Evolutionary conservation across 2,888 invertebrate species (phyloP), one percentile per base, ranked within the genome.

Genomic region (Anagyrus pseudococci): DNA sequence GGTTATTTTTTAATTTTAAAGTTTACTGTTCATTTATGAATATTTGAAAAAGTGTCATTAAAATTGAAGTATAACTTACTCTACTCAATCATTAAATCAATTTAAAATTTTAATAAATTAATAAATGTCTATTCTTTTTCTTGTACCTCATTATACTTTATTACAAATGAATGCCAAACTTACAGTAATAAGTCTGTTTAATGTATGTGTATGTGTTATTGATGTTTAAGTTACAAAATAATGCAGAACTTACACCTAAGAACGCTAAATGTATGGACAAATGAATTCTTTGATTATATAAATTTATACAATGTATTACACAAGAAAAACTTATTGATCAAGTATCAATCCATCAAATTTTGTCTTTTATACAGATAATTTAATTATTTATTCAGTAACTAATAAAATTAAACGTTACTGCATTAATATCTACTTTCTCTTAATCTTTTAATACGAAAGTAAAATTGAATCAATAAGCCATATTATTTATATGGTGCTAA

Each of bases 161-260:
- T 79, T 79, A 75, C 69, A 77, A 77, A 75, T 62, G 48, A 62
- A 66, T 76, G 77, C 73, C 74, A 75, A 77, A 77, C 71, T 79
- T 78, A 78, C 78, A 79, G 74, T 72, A 76, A 72, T 73, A 74
- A 76, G n/a, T n/a, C 71, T 73, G 75, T 74, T 74, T 72, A 70
- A 72, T 75, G 54, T 55, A 50, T 55, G 54, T 55, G 52, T 62
- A 58, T 58, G 22, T 58, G 53, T 49, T 49, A 25, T 44, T 41
- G 26, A 43, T 53, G 54, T 58, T 66, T 48, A 50, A 62, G 26
- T 66, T 66, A 78, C 76, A 77, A 73, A 66, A 66, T 72, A 76
- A 78, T 76, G 74, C 73, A 76, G 73, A 78, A 74, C 79, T 79
- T 79, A 79, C 64, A 70, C 72, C 77, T 79, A 79, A 54, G 29